phyloP scores from a whole-genome alignment of 2,797 vertebrate genomes.

The Tachyglossus aculeatus region DNA sequence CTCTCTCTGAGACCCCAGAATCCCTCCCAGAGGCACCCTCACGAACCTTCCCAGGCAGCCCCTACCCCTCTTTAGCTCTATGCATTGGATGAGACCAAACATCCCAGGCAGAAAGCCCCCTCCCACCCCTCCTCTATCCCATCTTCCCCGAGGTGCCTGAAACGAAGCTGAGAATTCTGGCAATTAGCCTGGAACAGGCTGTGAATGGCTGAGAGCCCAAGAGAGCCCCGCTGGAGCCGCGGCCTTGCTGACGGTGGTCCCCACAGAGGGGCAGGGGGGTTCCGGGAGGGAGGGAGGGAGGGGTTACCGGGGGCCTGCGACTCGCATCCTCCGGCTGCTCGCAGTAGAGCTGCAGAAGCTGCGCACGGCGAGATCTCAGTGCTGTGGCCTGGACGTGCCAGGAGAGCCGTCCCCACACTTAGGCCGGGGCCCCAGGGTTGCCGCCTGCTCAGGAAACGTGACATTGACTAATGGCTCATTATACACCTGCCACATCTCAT shows the following conservation, averaged over 20 bases:
- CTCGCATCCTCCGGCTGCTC: constrained; percentile 62
- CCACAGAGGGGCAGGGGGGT: not conserved
- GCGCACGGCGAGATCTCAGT: constrained; percentile 24
- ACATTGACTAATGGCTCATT: constrained; percentile 73
- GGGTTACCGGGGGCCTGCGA: not conserved
- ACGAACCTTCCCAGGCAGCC: not conserved
- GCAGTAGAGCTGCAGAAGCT: constrained; percentile 26
- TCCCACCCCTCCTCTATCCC: not conserved
- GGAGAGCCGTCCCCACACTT: constrained; percentile 42
- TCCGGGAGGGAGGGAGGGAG: not conserved
- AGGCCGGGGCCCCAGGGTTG: constrained; percentile 26
- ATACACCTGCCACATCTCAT: constrained; percentile 72
- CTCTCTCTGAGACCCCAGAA: not conserved
- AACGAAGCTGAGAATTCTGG: not conserved
- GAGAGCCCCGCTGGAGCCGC: not conserved
- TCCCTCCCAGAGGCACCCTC: no score
- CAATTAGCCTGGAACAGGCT: not conserved
- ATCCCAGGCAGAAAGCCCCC: not conserved
- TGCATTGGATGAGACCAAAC: not conserved
- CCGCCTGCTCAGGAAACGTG: constrained; percentile 65
- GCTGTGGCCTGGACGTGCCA: constrained; percentile 49
- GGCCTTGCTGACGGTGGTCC: not conserved
- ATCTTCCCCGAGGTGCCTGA: not conserved
- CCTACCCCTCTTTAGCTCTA: not conserved
- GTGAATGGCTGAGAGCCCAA: not conserved